These are phyloP conservation scores for Neodiprion pinetum DNA, from an alignment of 1,140 invertebrate species.

Conservation along the genomic window DNA sequence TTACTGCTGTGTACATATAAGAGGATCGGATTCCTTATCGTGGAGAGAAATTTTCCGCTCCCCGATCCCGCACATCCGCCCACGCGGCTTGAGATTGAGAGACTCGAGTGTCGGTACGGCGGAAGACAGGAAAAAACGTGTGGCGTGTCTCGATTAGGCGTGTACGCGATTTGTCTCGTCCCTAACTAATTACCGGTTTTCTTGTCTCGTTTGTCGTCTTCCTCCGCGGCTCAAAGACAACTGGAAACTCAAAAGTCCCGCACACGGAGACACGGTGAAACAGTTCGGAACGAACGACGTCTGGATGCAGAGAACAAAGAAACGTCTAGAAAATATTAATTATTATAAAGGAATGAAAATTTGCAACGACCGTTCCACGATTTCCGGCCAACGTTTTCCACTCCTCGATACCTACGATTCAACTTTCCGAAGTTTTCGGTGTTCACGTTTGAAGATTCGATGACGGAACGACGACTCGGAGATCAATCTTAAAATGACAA, in stretches of 20 bases:
- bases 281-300: not conserved
- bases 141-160: slow-evolving; percentile 49
- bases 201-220: slow-evolving; percentile 9
- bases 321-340: not conserved
- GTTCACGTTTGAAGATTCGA: no score
- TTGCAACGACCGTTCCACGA: not conserved
- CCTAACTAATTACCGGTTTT: slow-evolving; percentile 51
- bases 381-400: not conserved
- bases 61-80: no score
- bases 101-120: not conserved
- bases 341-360: not conserved
- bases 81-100: not conserved
- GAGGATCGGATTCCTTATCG: no score
- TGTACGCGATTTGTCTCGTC: slow-evolving; percentile 59
- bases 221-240: not conserved
- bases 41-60: no score
- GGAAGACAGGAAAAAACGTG: slow-evolving; percentile 12
- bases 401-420: no score
- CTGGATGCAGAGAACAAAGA: no score
- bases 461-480: no score
- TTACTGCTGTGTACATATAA: not conserved
- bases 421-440: no score
- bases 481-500: no score
- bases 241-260: not conserved
- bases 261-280: not conserved